Evolutionary conservation across 2,888 invertebrate species (phyloP).

Genomic region (Cenopis cana): DNA sequence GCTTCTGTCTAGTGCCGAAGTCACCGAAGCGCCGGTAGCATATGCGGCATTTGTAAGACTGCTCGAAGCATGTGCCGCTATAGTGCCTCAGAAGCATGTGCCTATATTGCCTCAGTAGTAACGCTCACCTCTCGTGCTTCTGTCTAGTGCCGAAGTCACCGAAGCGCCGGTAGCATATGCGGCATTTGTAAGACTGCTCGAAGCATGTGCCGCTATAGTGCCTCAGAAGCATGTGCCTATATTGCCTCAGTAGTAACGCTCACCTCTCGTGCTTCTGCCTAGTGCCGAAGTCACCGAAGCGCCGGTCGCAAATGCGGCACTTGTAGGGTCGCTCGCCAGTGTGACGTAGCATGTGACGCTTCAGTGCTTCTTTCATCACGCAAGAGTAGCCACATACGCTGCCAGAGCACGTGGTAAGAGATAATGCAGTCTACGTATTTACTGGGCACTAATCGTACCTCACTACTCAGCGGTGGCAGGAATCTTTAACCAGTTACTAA

Average conservation of each 20-base stretch:
- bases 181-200: slow-evolving; percentile 73
- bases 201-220: slow-evolving; percentile 72
- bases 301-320: slow-evolving; percentile 74
- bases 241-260: slow-evolving; percentile 11
- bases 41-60: slow-evolving; percentile 73
- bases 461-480: neutral
- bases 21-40: slow-evolving; percentile 80
- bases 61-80: slow-evolving; percentile 74
- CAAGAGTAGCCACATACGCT: slow-evolving; percentile 74
- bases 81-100: neutral
- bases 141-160: slow-evolving; percentile 75
- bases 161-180: slow-evolving; percentile 74
- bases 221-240: slow-evolving; percentile 45
- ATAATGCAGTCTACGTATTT: neutral
- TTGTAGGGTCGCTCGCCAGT: slow-evolving; percentile 75
- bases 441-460: neutral
- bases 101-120: slow-evolving; percentile 40
- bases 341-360: slow-evolving; percentile 75
- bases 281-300: slow-evolving; percentile 74
- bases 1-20: slow-evolving; percentile 67
- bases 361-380: slow-evolving; percentile 71
- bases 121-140: slow-evolving; percentile 73
- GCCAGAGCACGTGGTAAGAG: slow-evolving; percentile 15
- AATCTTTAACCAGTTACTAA: neutral
- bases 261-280: slow-evolving; percentile 78